Evolutionary conservation across 2,113 vertebrate species (phyloP).

Genomic region (Dromaius novaehollandiae): DNA sequence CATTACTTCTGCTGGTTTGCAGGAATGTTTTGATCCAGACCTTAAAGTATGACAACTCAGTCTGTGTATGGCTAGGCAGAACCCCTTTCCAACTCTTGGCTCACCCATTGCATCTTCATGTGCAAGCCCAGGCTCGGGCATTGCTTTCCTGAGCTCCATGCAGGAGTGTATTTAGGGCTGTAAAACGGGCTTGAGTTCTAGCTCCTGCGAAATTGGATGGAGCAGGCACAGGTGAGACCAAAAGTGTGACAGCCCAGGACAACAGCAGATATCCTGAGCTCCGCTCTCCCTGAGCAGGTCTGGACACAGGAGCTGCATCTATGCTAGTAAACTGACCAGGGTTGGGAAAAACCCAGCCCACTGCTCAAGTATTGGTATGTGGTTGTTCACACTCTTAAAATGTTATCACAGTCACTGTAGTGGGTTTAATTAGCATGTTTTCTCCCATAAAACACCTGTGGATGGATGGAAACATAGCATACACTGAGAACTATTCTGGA

Average conservation of each 20-base stretch:
- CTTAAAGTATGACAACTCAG: neutral
- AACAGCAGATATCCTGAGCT: neutral
- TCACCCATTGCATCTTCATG: neutral
- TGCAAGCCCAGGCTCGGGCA: neutral
- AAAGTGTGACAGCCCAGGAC: neutral
- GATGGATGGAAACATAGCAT: neutral
- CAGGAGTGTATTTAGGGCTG: neutral
- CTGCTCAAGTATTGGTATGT: neutral
- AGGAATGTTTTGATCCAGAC: neutral
- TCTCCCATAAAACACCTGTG: neutral
- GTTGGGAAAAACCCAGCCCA: neutral
- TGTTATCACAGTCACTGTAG: neutral
- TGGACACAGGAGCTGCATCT: neutral
- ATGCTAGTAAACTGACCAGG: neutral
- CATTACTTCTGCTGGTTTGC: neutral
- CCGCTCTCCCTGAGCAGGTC: fast-evolving
- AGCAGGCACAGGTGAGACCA: neutral
- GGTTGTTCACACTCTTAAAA: neutral
- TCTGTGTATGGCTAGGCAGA: neutral
- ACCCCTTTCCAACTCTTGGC: neutral
- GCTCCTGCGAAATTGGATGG: neutral
- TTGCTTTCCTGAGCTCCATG: neutral
- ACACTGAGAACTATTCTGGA: neutral
- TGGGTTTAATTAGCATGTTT: neutral
- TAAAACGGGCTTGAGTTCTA: neutral